These are phyloP conservation scores for Penaeus japonicus DNA, from an alignment of 1,140 invertebrate genomes.

Conservation along the genomic window DNA sequence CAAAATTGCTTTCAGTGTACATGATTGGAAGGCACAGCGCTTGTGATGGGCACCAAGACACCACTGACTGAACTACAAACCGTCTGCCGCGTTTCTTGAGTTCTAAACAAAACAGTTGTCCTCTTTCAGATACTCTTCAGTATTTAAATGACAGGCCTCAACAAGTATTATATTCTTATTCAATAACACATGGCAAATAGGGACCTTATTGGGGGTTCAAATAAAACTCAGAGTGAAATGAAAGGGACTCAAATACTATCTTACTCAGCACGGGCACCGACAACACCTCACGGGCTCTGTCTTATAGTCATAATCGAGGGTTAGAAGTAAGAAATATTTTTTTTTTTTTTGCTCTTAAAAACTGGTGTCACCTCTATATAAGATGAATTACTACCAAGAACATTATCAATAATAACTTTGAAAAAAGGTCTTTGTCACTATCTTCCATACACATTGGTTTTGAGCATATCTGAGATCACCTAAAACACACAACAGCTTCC, in stretches of 20 bases:
- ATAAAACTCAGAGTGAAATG: conserved; percentile 1
- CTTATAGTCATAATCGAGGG: conserved; percentile 5
- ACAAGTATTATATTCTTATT: conserved; percentile 31
- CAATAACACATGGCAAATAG: conserved; percentile 24
- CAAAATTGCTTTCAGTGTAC: conserved; percentile 27
- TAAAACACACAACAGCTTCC: conserved; percentile 12
- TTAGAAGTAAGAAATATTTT: neutral
- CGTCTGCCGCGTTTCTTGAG: conserved; percentile 15
- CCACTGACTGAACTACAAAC: conserved; percentile 30
- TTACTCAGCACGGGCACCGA: neutral
- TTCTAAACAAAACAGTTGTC: conserved; percentile 27
- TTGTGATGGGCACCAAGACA: conserved; percentile 41
- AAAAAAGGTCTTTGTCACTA: neutral
- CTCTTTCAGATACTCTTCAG: conserved; percentile 7
- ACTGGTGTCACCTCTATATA: conserved; percentile 22
- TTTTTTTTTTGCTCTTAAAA: neutral
- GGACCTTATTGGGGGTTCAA: conserved; percentile 8
- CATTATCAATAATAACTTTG: neutral
- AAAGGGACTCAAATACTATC: conserved; percentile 8
- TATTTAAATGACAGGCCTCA: neutral
- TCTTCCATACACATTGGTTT: conserved; percentile 38
- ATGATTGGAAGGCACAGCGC: conserved; percentile 54
- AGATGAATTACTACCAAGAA: conserved; percentile 24
- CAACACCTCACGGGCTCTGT: neutral
- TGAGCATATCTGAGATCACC: conserved; percentile 42